Evolutionary conservation across 2,888 invertebrate species (phyloP), one percentile per base, ranked within the genome.

Genomic region (Chrysodeixis includens): DNA sequence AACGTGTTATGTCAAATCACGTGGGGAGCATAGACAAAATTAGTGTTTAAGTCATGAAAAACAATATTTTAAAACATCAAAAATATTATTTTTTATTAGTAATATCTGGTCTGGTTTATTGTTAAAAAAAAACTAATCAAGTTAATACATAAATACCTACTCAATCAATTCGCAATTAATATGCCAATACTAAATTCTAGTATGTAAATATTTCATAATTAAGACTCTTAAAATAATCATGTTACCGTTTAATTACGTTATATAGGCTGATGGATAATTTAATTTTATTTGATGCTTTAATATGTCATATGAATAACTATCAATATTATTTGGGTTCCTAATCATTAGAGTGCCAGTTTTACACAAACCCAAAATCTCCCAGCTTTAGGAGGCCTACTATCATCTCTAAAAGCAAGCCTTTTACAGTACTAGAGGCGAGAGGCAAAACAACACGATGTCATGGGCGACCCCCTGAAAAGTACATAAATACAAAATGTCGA

Each of bases 171-270:
- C 10, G 1, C 60, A 60, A 71, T 61, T 54, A 58, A 26, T n/a
- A 26, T 54, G 32, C 46, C 52, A n/a, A 59, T 6, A 54, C 0
- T 52, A 56, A 46, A 44, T 56, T 59, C 55, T 49, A 26, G 44
- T 78, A 65, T 71, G 66, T 26, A 53, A 76, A 76, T 69, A 16
- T n/a, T 55, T 26, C 30, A 6, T 49, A 57, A 71, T 62, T 56
- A 75, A 68, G 58, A 26, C 57, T 62, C 44, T 55, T 56, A 44
- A 26, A n/a, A 20, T 68, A 40, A 55, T 57, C 56, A 14, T 71
- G 49, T 35, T 56, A 56, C 53, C 32, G 12, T 56, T 62, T 35
- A 66, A 7, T n/a, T 51, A 0, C n/a, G n/a, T 20, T 56, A 52
- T 53, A 30, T 49, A 22, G 26, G 26, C 6, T 46, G 2, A 12